Evolutionary conservation across 2,113 vertebrate species (phyloP).

Genomic region (Atlantisia rogersi): DNA sequence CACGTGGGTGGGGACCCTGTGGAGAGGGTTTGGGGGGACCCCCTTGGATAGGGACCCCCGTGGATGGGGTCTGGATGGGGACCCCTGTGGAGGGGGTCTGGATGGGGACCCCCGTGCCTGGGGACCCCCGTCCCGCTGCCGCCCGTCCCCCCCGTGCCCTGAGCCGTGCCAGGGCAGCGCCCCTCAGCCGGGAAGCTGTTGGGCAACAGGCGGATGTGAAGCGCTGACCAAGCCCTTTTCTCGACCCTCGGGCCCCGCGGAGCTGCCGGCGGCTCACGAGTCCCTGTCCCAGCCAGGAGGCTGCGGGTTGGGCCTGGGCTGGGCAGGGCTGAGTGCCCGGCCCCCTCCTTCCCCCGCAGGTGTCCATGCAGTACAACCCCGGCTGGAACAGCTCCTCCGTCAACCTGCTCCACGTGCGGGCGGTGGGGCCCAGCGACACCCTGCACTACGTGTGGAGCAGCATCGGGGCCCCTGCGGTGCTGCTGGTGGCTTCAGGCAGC

Average conservation of each 20-base stretch:
- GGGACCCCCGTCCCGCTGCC: neutral
- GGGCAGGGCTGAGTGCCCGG: neutral
- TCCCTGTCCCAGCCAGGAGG: rapidly evolving
- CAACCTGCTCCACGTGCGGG: conserved; percentile 84
- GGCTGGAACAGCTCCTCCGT: conserved; percentile 18
- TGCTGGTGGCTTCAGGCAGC: conserved; percentile 83
- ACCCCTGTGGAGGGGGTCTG: no score
- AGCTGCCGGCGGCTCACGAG: neutral
- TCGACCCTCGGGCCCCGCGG: neutral
- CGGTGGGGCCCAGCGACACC: conserved; percentile 78
- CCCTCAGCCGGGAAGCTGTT: neutral
- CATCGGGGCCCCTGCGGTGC: conserved; percentile 80
- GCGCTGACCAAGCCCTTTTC: rapidly evolving
- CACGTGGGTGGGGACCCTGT: no score
- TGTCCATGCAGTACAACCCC: conserved; percentile 80
- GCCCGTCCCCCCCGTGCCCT: neutral
- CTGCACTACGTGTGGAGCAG: conserved; percentile 89
- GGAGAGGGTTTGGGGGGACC: no score
- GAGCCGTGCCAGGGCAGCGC: no score
- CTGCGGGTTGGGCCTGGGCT: rapidly evolving
- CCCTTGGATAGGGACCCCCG: no score
- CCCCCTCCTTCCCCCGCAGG: conserved; percentile 54
- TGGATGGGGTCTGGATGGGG: no score
- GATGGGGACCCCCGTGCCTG: no score
- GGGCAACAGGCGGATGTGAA: neutral